Percentiles rank a stretch among this genome's conserved stretches.
Evolutionary conservation across 2,888 invertebrate species (phyloP).

Genomic region (Criorhina ranunculi): DNA sequence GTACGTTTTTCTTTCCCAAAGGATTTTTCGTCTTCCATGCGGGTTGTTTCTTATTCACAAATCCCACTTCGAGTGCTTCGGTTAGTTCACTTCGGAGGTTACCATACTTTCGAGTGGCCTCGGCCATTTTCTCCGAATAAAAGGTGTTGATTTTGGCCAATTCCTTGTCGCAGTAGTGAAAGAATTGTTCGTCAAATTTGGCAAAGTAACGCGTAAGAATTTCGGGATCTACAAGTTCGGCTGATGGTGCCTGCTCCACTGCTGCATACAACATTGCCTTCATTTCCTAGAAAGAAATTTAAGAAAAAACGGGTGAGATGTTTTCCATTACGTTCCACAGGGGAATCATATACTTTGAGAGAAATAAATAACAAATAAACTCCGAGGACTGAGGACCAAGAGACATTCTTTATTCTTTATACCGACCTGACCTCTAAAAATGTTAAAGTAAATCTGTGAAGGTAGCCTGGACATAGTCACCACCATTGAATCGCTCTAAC

Average conservation of each 20-base stretch:
- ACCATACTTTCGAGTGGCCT: slow-evolving; percentile 92
- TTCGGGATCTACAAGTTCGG: slow-evolving; percentile 90
- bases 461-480: too few species aligned
- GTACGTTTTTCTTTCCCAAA: slow-evolving; percentile 84
- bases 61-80: slow-evolving; percentile 84
- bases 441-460: too few species aligned
- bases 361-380: too few species aligned
- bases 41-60: slow-evolving; percentile 82
- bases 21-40: slow-evolving; percentile 84
- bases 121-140: slow-evolving; percentile 95
- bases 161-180: slow-evolving; percentile 93
- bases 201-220: slow-evolving; percentile 89
- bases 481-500: too few species aligned
- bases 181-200: slow-evolving; percentile 93
- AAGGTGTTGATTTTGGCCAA: slow-evolving; percentile 95
- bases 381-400: too few species aligned
- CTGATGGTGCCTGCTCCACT: slow-evolving; percentile 91
- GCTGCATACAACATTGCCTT: slow-evolving; percentile 93
- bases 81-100: slow-evolving; percentile 90
- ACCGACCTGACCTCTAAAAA: too few species aligned
- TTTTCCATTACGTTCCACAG: too few species aligned
- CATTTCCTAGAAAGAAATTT: slow-evolving; percentile 88
- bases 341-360: too few species aligned
- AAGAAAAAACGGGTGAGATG: neutral
- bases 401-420: too few species aligned